Evolutionary conservation across 35 echinoderm and acorn worm genomes (phyloP), one percentile per base, ranked within the genome.

Genomic region (Eucidaris tribuloides): DNA sequence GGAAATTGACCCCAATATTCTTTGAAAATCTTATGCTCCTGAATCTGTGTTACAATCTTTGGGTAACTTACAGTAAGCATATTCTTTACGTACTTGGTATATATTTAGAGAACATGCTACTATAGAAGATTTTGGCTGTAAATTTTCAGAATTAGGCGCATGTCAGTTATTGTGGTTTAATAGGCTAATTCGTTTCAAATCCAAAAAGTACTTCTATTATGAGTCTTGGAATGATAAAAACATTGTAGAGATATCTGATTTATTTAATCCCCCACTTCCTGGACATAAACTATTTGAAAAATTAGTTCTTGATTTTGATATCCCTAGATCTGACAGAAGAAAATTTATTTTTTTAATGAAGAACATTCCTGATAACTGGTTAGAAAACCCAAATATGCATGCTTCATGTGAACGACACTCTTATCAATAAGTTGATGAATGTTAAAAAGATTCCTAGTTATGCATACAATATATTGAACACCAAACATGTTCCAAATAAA

Each of bases 11-110:
- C 6, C 23, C 11, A 27, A 63, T 63, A 63, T 63, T 63, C 28
- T 63, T 11, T 63, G 59, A 27, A 63, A 5, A 14, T 63, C 59
- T 63, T 6, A 63, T 63, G 59, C 59, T 24, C 59, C 49, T 13
- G n/a, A 54, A 13, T 13, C 9, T 54, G 9, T 9, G n/a, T 13
- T 13, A 13, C n/a, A n/a, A 74, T 36, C 32, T 43, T 49, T 78
- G 25, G 14, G 48, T 46, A 78, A 78, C 33, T 45, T 35, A 25
- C 74, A 78, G 40, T 42, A 45, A 2, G 74, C 74, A 45, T 37
- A 45, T 78, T 78, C 74, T 13, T 35, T 78, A 4, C 74, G 74
- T n/a, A 78, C 74, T 44, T 78, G 36, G 74, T 44, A 78, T 45
- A 45, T 45, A 22, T 78, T 43, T 24, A 7, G 40, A 43, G n/a